Conservation (phyloP, 2,113 vertebrate genomes). For the Colinus virginianus region DNA sequence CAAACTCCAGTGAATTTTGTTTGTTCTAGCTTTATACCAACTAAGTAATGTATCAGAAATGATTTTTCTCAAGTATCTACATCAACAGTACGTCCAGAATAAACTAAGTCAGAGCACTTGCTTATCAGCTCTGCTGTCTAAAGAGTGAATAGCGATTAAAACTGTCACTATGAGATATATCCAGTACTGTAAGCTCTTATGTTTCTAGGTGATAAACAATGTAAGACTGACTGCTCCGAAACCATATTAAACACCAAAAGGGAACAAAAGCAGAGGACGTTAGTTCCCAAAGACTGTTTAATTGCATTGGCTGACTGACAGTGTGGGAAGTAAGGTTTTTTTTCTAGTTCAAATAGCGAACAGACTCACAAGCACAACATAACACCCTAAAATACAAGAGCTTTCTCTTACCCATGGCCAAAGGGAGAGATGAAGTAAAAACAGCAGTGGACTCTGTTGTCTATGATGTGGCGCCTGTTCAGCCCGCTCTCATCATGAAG, state of each 20-base stretch:
- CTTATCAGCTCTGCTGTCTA: not conserved
- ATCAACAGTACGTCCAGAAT: not conserved
- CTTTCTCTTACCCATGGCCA: constrained; percentile 84
- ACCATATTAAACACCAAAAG: not conserved
- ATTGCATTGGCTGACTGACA: not conserved
- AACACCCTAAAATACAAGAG: not conserved
- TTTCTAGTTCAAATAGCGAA: not conserved
- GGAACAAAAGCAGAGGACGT: not conserved
- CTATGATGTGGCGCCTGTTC: constrained; percentile 90
- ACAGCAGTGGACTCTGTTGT: constrained; percentile 91
- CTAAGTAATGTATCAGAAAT: not conserved
- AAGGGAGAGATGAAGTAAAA: constrained; percentile 96
- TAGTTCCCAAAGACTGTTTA: constrained; percentile 9
- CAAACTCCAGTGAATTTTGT: not conserved
- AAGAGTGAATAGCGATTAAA: not conserved
- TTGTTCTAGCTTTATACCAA: not conserved
- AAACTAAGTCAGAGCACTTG: not conserved
- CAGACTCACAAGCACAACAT: not conserved
- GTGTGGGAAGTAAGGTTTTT: not conserved
- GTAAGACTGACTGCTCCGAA: not conserved
- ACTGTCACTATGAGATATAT: not conserved
- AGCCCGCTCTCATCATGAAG: constrained; percentile 90
- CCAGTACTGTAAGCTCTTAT: not conserved
- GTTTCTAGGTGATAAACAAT: not conserved
- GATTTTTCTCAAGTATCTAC: not conserved